A percentile compares a stretch with the other conserved stretches of the same genome.
Conservation (phyloP, 1,140 invertebrate genomes). For the Micrasema longulum region DNA sequence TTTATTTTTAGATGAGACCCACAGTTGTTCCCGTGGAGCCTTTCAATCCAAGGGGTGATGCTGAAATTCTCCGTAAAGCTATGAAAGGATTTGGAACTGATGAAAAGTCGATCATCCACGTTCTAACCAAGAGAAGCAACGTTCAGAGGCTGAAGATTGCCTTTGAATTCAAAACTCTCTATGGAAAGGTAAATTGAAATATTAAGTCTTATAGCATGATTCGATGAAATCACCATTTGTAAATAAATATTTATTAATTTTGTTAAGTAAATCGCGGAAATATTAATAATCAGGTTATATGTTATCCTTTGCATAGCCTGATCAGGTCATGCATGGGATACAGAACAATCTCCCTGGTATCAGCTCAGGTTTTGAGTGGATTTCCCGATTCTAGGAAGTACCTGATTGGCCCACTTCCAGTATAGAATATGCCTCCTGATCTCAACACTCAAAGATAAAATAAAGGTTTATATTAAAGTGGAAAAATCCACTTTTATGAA, state of each 20-base stretch:
- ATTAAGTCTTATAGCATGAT: neutral
- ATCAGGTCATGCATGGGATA: no score
- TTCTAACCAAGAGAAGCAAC: conserved; percentile 78
- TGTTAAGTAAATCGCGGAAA: neutral
- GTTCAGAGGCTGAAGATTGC: conserved; percentile 81
- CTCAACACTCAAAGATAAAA: no score
- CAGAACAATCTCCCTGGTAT: no score
- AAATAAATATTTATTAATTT: neutral
- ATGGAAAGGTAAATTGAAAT: conserved; percentile 80
- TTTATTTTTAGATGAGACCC: conserved; percentile 69
- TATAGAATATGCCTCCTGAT: no score
- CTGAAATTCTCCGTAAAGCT: conserved; percentile 79
- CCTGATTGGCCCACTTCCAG: no score
- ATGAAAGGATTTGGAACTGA: conserved; percentile 89
- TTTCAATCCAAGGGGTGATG: conserved; percentile 81
- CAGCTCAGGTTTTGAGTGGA: no score
- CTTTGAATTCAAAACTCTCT: conserved; percentile 83
- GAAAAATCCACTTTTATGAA: no score
- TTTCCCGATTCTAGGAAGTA: no score
- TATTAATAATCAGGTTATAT: no score
- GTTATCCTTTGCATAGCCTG: no score
- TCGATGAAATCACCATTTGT: neutral
- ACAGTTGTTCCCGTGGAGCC: conserved; percentile 75
- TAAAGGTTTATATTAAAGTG: no score
- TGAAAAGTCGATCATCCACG: conserved; percentile 84